A percentile compares a stretch with the other conserved stretches of the same genome.
These are phyloP conservation scores for Equus quagga DNA, from an alignment of 2,113 vertebrate genomes.

Conservation along the genomic window DNA sequence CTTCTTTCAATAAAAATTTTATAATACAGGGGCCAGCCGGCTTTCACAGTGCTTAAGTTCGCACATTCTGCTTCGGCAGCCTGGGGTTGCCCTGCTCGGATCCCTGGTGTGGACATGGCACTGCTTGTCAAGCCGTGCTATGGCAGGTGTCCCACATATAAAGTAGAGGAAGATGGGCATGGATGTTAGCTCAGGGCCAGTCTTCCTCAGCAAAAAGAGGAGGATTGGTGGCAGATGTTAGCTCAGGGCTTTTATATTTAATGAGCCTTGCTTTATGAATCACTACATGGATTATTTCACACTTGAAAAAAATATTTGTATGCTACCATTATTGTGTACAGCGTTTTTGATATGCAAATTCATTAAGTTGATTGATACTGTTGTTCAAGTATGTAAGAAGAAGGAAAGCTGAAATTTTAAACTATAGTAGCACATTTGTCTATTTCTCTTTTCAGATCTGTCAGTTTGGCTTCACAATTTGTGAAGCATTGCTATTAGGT, in stretches of 20 bases:
- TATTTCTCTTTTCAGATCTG: background rate
- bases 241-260: background rate
- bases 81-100: too few species aligned
- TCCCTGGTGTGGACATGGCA: too few species aligned
- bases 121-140: too few species aligned
- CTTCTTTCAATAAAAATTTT: background rate
- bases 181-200: too few species aligned
- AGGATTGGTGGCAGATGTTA: too few species aligned
- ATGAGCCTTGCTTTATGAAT: background rate
- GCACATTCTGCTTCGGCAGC: too few species aligned
- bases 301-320: background rate
- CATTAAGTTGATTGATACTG: background rate
- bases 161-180: too few species aligned
- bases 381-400: background rate
- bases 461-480: background rate
- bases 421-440: background rate
- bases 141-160: too few species aligned
- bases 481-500: background rate
- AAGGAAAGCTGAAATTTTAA: background rate
- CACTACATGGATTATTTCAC: background rate
- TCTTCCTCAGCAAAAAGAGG: too few species aligned
- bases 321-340: background rate
- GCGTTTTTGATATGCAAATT: background rate
- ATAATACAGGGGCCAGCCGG: background rate
- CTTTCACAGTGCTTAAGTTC: too few species aligned